Conservation (phyloP, 2,113 vertebrate species). For the Hydropotes inermis region DNA sequence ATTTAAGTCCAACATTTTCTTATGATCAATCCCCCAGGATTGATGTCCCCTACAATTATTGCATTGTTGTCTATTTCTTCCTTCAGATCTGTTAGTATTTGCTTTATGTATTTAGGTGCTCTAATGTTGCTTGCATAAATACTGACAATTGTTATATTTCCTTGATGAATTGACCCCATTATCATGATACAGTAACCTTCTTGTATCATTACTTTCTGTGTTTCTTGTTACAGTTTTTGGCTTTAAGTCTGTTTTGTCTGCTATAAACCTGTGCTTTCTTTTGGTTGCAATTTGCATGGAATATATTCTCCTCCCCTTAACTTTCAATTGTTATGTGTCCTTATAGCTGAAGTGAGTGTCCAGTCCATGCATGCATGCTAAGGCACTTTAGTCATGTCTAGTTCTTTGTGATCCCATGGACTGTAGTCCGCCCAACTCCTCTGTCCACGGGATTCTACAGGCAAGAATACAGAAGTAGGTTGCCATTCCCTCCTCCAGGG, state of each 20-base stretch:
- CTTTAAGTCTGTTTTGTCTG: neutral
- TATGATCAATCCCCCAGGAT: too few species aligned
- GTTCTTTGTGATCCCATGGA: neutral
- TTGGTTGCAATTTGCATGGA: neutral
- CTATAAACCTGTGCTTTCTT: neutral
- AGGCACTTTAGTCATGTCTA: neutral
- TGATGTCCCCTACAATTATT: neutral
- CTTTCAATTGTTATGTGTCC: neutral
- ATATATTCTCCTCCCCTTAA: neutral
- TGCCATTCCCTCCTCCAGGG: neutral
- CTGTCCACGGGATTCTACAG: neutral
- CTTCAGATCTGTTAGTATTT: neutral
- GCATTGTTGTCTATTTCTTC: neutral
- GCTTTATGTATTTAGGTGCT: neutral
- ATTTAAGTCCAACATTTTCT: neutral
- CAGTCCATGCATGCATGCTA: neutral
- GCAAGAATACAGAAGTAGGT: neutral
- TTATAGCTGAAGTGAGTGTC: neutral
- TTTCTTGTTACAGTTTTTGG: neutral
- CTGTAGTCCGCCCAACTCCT: neutral
- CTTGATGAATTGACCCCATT: neutral
- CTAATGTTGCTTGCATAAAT: neutral
- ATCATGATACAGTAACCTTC: neutral
- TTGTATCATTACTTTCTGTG: neutral
- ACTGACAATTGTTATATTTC: neutral